These are phyloP conservation scores for Neolamprologus longior DNA, from an alignment of 2,113 vertebrate genomes.

Conservation along the genomic window DNA sequence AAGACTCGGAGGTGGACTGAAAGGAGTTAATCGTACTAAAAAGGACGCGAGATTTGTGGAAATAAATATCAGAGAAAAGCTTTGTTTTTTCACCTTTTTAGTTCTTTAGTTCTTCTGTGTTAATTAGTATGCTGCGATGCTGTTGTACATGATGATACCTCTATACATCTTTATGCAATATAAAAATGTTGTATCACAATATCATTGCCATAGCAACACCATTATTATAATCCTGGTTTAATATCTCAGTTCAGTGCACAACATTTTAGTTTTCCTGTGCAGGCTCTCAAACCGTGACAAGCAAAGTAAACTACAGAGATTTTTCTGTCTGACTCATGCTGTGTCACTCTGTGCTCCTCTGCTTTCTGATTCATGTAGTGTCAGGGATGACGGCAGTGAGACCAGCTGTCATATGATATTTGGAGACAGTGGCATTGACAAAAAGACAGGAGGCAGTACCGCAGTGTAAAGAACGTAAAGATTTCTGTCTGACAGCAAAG, in stretches of 20 bases:
- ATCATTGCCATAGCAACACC: neutral
- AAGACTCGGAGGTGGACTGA: neutral
- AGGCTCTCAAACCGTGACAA: neutral
- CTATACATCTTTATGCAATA: neutral
- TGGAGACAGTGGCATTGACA: neutral
- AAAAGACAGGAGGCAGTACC: neutral
- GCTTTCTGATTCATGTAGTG: neutral
- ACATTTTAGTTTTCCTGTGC: neutral
- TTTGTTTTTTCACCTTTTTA: accelerated
- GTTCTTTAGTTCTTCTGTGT: neutral
- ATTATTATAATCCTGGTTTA: neutral
- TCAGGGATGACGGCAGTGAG: neutral
- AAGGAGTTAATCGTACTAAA: neutral
- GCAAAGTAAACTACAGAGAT: neutral
- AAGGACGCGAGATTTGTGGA: accelerated
- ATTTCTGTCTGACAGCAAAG: neutral
- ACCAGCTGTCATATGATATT: neutral
- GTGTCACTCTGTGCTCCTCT: neutral
- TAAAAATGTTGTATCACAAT: neutral
- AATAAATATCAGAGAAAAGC: neutral
- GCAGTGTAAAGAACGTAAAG: neutral
- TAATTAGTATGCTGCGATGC: neutral
- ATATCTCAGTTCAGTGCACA: neutral
- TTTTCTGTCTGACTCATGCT: neutral
- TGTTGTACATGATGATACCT: neutral